These are phyloP conservation scores for Eulithis prunata DNA, from an alignment of 2,888 invertebrate species.

Conservation along the genomic window DNA sequence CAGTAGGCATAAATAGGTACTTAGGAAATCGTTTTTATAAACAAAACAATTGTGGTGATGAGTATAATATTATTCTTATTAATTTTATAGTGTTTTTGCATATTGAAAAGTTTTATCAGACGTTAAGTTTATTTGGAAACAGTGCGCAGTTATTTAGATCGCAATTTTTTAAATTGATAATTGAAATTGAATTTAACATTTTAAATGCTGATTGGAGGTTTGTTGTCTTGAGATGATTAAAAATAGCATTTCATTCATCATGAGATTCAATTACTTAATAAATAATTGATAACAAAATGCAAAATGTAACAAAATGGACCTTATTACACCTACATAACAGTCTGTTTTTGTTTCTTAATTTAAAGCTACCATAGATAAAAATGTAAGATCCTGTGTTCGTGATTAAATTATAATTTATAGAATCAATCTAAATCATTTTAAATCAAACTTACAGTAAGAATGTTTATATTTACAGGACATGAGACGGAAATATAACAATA, in stretches of 20 bases:
- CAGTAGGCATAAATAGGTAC: neutral
- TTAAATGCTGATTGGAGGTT: too few species aligned
- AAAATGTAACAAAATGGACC: conserved; percentile 40
- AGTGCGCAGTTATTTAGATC: too few species aligned
- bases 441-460: neutral
- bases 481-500: neutral
- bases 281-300: conserved; percentile 3
- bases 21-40: neutral
- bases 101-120: too few species aligned
- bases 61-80: too few species aligned
- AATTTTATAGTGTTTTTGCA: too few species aligned
- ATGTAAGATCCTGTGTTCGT: conserved; percentile 50
- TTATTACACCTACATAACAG: conserved; percentile 63
- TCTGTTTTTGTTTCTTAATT: conserved; percentile 63
- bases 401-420: neutral
- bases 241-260: conserved; percentile 1
- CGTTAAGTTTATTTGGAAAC: too few species aligned
- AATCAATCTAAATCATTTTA: neutral
- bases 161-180: too few species aligned
- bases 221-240: neutral
- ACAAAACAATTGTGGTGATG: too few species aligned
- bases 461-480: too few species aligned
- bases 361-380: conserved; percentile 60
- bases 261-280: conserved; percentile 37
- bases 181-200: too few species aligned